Evolutionary conservation across 2,888 invertebrate genomes (phyloP), one percentile per base, ranked within the genome.

Genomic region (Aspidapion aeneum): DNA sequence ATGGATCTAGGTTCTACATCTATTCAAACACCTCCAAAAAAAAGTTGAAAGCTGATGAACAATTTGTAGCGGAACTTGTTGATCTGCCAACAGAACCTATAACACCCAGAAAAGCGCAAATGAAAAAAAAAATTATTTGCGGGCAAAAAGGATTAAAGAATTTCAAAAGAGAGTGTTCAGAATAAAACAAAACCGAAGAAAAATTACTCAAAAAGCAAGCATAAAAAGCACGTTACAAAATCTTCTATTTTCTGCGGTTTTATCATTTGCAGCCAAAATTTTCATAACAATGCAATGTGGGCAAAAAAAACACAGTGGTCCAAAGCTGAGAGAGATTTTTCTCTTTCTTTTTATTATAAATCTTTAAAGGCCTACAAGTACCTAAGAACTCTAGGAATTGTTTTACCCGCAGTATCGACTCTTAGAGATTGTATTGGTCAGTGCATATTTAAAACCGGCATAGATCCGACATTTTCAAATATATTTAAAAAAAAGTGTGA

Each of bases 291-390:
- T 35, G 35, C 35, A 35, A 35, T 35, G 3, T 35, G 5, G 35
- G 5, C 35, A 35, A 35, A 35, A 35, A 35, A 35, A 12, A 35
- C 3, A 12, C 35, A 3, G 3, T 35, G 35, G 35, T 7, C 35
- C 35, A 35, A 35, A 35, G 35, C 35, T 7, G 35, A 35, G 12
- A 35, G 12, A 35, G 35, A 58, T n/a, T 58, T 58, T 1, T 48
- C 58, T 18, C 12, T 58, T 5, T 58, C 58, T 16, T 7, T 58
- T 2, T 58, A 58, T 58, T 58, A 58, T 18, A 58, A 58, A 19
- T 58, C 58, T 9, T 49, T 49, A 2, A 49, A 49, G 49, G 49
- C 18, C 16, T 58, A 49, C 48, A 35, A 35, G 12, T 35, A 7
- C 12, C 35, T 35, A 7, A 35, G 12, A 35, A 35, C 3, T 7